Conservation (phyloP, 2,113 vertebrate genomes). For the Podarcis muralis region DNA sequence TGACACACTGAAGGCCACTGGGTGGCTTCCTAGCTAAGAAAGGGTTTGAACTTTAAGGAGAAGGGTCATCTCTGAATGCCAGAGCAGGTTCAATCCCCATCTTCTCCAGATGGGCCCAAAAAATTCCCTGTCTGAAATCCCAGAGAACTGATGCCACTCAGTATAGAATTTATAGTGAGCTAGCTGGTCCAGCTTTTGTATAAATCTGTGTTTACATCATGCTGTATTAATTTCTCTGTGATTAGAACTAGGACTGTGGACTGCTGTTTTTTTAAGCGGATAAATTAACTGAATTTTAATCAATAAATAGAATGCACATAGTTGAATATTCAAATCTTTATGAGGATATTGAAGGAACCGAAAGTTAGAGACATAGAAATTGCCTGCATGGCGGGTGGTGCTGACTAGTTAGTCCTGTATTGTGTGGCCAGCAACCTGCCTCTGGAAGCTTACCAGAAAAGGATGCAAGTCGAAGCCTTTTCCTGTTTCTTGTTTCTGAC, state of each 20-base stretch:
- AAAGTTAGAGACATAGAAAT: not conserved
- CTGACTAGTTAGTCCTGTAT: not conserved
- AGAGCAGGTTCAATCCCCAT: not conserved
- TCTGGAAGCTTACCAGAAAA: not conserved
- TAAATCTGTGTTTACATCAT: not conserved
- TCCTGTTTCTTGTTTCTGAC: not conserved
- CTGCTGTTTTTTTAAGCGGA: not conserved
- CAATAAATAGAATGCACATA: not conserved
- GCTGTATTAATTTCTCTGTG: not conserved
- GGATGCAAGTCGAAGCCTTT: not conserved
- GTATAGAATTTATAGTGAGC: not conserved
- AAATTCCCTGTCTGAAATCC: not conserved
- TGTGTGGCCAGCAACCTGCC: not conserved
- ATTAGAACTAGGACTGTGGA: not conserved
- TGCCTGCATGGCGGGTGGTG: not conserved
- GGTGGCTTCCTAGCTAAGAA: not conserved
- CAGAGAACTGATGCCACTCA: not conserved
- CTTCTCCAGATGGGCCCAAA: not conserved
- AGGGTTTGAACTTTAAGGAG: not conserved
- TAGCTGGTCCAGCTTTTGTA: not conserved
- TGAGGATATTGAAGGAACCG: not conserved
- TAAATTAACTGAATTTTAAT: slow-evolving; percentile 5
- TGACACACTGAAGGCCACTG: not conserved
- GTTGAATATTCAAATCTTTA: not conserved
- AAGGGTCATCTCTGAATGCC: not conserved